Evolutionary conservation across 2,888 invertebrate species (phyloP).

Genomic region (Leptarthrus brevirostris): DNA sequence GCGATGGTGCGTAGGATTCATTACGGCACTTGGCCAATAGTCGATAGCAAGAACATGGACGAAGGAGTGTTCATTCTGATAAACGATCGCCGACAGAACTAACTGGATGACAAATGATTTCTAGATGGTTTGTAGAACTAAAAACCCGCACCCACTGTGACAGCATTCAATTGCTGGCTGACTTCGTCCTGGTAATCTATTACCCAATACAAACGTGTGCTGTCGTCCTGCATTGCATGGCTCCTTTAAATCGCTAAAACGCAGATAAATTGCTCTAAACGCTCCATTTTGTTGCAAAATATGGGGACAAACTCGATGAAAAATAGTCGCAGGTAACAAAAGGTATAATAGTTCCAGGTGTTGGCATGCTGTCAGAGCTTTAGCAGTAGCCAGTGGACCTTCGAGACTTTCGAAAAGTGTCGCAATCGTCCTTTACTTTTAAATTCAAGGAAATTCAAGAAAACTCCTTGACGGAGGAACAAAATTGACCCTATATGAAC

Average conservation of each 20-base stretch:
- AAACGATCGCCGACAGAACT: conserved; percentile 32
- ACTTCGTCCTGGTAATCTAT: conserved; percentile 29
- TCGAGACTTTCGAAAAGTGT: too few relatives aligned
- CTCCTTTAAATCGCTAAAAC: conserved; percentile 23
- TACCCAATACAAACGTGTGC: conserved; percentile 25
- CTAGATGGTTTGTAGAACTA: not conserved
- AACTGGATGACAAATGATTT: conserved; percentile 40
- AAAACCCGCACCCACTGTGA: not conserved
- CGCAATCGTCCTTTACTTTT: too few relatives aligned
- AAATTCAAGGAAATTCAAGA: too few relatives aligned
- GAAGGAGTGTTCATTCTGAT: too few relatives aligned
- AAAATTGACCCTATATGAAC: too few relatives aligned
- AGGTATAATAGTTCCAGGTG: not conserved
- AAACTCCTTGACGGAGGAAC: too few relatives aligned
- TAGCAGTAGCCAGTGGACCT: too few relatives aligned
- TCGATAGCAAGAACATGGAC: too few relatives aligned
- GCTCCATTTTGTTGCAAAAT: conserved; percentile 19
- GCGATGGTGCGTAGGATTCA: too few relatives aligned
- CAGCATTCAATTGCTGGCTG: not conserved
- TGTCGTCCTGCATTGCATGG: conserved; percentile 17
- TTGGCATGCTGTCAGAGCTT: too few relatives aligned
- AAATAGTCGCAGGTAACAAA: conserved; percentile 1
- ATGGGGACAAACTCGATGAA: conserved; percentile 8
- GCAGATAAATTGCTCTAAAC: conserved; percentile 40
- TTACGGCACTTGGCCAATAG: too few relatives aligned